These are phyloP conservation scores for Drosophila sechellia DNA, from an alignment of 1,140 invertebrate species.

Conservation along the genomic window DNA sequence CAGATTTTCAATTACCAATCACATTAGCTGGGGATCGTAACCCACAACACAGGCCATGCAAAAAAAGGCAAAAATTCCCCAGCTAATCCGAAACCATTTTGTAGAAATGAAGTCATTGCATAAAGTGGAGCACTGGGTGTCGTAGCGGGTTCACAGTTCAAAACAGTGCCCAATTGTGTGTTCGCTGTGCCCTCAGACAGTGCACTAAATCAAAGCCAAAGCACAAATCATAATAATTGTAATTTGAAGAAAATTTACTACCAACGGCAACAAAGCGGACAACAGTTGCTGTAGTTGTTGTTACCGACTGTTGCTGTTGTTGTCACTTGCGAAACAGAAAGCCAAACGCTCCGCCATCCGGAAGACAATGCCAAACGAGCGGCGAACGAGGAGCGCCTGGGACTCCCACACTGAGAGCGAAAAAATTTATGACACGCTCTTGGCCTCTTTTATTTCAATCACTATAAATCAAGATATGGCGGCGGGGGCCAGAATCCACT, in stretches of 20 bases:
- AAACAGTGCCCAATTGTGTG: conserved; percentile 20
- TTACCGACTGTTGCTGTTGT: conserved; percentile 20
- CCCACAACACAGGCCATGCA: neutral
- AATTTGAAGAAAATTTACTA: conserved; percentile 84
- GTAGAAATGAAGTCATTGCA: conserved; percentile 69
- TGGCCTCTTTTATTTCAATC: conserved; percentile 83
- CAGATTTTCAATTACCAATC: conserved; percentile 36
- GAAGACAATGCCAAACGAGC: conserved; percentile 75
- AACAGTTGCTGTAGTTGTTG: conserved; percentile 22
- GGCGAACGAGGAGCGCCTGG: conserved; percentile 16
- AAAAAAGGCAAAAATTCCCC: conserved; percentile 1
- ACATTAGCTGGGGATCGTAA: conserved; percentile 7
- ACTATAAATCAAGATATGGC: conserved; percentile 83
- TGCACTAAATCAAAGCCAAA: conserved; percentile 76
- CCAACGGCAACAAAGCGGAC: conserved; percentile 59
- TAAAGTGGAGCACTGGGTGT: conserved; percentile 54
- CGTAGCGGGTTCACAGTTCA: conserved; percentile 34
- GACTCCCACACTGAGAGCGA: conserved; percentile 56
- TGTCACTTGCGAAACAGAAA: conserved; percentile 73
- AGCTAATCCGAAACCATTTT: conserved; percentile 23
- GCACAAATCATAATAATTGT: conserved; percentile 83
- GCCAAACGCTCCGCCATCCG: conserved; percentile 53
- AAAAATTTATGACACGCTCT: conserved; percentile 83
- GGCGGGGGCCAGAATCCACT: conserved; percentile 22
- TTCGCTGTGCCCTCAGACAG: conserved; percentile 48